Conservation (phyloP, 2,113 vertebrate genomes). For the Peromyscus californicus region DNA sequence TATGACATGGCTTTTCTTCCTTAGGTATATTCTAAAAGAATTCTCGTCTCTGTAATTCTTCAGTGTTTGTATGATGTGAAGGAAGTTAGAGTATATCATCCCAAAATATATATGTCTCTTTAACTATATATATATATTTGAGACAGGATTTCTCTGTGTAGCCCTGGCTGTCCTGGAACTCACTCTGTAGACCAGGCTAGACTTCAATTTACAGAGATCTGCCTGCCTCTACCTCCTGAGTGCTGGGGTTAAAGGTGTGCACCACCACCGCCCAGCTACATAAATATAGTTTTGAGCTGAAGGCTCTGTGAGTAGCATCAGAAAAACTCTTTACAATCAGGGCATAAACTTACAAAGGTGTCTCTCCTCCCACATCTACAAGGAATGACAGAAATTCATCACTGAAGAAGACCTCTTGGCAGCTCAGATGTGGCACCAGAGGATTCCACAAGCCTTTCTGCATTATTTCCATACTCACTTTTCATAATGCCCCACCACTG, state of each 20-base stretch:
- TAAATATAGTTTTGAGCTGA: not conserved
- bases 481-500: not conserved
- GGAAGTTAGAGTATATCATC: not conserved
- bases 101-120: not conserved
- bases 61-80: not conserved
- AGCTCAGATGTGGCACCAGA: not conserved
- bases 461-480: not conserved
- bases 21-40: not conserved
- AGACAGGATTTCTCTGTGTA: no score
- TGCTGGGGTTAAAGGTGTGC: no score
- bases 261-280: not conserved
- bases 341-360: not conserved
- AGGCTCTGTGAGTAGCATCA: not conserved
- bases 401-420: not conserved
- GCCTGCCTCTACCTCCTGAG: no score
- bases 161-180: no score
- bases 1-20: not conserved
- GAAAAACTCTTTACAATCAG: not conserved
- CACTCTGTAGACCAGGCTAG: no score
- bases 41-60: not conserved
- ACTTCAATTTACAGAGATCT: no score
- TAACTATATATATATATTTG: not conserved
- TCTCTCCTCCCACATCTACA: not conserved
- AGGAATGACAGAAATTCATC: not conserved
- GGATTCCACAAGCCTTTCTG: not conserved